Conservation (phyloP, 2,113 vertebrate genomes). For the Jaculus jaculus region DNA sequence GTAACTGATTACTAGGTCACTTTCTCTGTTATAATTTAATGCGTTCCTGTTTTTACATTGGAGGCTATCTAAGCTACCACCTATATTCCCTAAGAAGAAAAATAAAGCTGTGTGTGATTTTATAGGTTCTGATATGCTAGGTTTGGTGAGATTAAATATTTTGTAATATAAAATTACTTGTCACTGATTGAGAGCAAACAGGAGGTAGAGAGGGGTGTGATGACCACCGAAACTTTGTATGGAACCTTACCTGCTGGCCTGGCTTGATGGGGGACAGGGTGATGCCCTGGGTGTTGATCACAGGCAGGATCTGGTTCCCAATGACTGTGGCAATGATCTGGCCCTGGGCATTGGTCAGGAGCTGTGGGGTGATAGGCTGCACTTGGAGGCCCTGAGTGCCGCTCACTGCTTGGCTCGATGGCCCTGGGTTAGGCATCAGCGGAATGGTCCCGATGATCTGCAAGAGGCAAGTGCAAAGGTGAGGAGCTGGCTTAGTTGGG, state of each 20-base stretch:
- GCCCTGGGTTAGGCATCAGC: constrained; percentile 96
- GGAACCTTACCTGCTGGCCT: constrained; percentile 93
- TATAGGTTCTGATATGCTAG: not conserved
- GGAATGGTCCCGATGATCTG: constrained; percentile 99
- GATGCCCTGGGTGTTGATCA: constrained; percentile 99
- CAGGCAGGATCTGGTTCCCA: constrained; percentile 99
- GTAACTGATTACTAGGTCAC: not conserved
- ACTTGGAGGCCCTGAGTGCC: constrained; percentile 96
- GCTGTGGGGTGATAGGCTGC: constrained; percentile 98
- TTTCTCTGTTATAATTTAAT: not conserved
- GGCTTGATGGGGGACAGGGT: constrained; percentile 98
- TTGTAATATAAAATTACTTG: not conserved
- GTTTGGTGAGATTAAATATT: not conserved
- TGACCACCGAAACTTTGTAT: accelerated
- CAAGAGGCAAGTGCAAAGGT: constrained; percentile 78
- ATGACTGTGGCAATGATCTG: constrained; percentile 99
- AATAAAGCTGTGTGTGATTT: constrained; percentile 16
- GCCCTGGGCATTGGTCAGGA: constrained; percentile 98
- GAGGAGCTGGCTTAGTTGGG: constrained; percentile 27
- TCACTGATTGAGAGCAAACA: not conserved
- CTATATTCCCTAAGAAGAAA: constrained; percentile 8
- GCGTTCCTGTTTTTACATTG: constrained; percentile 2
- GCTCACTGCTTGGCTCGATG: constrained; percentile 92
- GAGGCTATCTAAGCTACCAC: not conserved
- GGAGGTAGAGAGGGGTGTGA: accelerated